Conservation (phyloP, 1,140 invertebrate species). For the Drosophila equinoxialis region DNA sequence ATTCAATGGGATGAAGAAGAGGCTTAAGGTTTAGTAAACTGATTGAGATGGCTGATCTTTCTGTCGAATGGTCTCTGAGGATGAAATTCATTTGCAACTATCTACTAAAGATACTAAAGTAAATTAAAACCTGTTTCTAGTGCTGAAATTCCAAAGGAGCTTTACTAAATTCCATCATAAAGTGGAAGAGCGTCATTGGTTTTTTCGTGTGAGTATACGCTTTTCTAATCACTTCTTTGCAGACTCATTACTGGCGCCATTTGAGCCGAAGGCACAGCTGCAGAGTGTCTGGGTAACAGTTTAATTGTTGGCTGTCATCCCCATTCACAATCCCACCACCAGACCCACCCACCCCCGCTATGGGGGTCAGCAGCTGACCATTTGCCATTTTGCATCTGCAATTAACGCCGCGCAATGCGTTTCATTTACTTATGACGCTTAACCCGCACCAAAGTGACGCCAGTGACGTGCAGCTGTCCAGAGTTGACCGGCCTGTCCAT, state of each 20-base stretch:
- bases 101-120: too few species aligned
- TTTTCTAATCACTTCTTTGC: constrained; percentile 5
- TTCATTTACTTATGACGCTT: constrained; percentile 31
- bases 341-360: not conserved
- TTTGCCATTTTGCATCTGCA: constrained; percentile 54
- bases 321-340: constrained; percentile 15
- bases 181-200: not conserved
- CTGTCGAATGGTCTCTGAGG: too few species aligned
- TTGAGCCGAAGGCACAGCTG: not conserved
- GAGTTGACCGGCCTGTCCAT: constrained; percentile 16
- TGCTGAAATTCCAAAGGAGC: too few species aligned
- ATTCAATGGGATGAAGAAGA: too few species aligned
- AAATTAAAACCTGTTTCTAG: too few species aligned
- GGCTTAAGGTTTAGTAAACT: too few species aligned
- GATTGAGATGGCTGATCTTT: too few species aligned
- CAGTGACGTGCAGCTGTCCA: constrained; percentile 49
- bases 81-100: too few species aligned
- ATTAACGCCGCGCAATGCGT: constrained; percentile 41
- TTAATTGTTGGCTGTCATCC: constrained; percentile 37
- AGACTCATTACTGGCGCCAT: constrained; percentile 14
- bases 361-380: constrained; percentile 32
- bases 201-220: not conserved
- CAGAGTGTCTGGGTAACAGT: constrained; percentile 34
- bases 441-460: constrained; percentile 39
- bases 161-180: too few species aligned